Base-by-base conservation (phyloP, 1,140 invertebrate species). In the Macrosteles quadrilineatus region DNA sequence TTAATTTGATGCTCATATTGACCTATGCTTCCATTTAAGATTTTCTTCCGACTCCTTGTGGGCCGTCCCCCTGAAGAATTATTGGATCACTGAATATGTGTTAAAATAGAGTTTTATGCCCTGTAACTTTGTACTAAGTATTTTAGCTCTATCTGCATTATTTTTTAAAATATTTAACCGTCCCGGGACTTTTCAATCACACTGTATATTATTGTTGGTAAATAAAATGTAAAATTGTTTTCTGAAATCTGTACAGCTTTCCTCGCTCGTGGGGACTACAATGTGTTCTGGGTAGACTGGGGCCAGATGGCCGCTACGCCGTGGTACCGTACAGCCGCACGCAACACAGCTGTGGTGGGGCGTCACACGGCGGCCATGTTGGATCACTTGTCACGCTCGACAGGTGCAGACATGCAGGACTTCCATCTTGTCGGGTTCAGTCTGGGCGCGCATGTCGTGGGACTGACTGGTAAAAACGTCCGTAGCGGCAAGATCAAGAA, bases 251-350 rank as follows among this genome's bases (percentile, higher is more conserved):
- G 65, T 40, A 40, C 65, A 78, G 86, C 85, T 43, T 89, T 88
- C 75, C 77, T 89, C 1, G 73, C 76, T 27, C 76, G 76, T 21
- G 81, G 78, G 0, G 82, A 88, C 72, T 84, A 83, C 23, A 90
- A 90, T 73, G 80, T 91, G 1, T 85, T 91, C 69, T 78, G 83
- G 25, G 81, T 91, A 0, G 87, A 91, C 71, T 91, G 89, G 89
- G 83, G 79, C 9, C 74, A 79, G 0, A 80, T 84, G 6, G 87
- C 88, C 9, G 71, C 73, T 11, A 71, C 71, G 12, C 77, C 78
- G 2, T 77, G 75, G 74, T 79, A 78, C 69, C 31, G 66, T 6
- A 62, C 69, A 1, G 78, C 78, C 1, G 72, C 71, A 2, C 62
- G 66, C 29, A 77, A 77, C 69, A 78, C 76, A 0, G 43, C 53